Evolutionary conservation across 2,888 invertebrate species (phyloP), one percentile per base, ranked within the genome.

Genomic region (Eulithis testata): DNA sequence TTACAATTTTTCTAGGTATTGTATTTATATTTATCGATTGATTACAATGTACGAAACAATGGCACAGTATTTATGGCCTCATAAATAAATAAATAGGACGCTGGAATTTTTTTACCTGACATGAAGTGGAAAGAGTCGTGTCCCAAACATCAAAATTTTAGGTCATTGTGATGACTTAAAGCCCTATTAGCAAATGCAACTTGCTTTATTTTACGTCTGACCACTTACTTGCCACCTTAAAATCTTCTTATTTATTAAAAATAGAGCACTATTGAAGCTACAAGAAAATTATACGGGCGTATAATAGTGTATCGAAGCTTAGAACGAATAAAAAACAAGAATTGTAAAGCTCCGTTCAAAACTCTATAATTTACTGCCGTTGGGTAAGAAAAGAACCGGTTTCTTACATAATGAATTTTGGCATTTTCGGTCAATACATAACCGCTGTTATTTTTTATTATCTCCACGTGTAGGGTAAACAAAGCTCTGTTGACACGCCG

Each of bases 401-500:
- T 59, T 12, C 45, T 66, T 63, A 66, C 47, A 66, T 66, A 60
- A 63, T 53, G 36, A 21, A 45, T 63, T 65, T 63, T 43, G 63
- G 52, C 52, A 57, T 57, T 52, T 63, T 55, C 53, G 51, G 37
- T 53, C 57, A 54, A 62, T 47, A 64, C 65, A 63, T 66, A 66
- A 68, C 63, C 69, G 61, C 40, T 69, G 66, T 69, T 65, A 63
- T 65, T 78, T 83, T 78, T 85, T 85, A 59, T 85, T 86, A 86
- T 91, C 85, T 81, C 71, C 65, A 73, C 74, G 75, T 75, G 81
- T 84, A 87, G 86, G 50, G 88, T 89, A 90, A 88, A 91, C 88
- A 89, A 78, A 84, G 82, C 79, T 80, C 76, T 87, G 87, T 88
- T 90, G 90, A 90, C 91, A 88, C 85, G 86, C 31, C 31, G 6